These are phyloP conservation scores for Didymodactylos carnosus DNA, from an alignment of 2,888 invertebrate species.

Conservation along the genomic window DNA sequence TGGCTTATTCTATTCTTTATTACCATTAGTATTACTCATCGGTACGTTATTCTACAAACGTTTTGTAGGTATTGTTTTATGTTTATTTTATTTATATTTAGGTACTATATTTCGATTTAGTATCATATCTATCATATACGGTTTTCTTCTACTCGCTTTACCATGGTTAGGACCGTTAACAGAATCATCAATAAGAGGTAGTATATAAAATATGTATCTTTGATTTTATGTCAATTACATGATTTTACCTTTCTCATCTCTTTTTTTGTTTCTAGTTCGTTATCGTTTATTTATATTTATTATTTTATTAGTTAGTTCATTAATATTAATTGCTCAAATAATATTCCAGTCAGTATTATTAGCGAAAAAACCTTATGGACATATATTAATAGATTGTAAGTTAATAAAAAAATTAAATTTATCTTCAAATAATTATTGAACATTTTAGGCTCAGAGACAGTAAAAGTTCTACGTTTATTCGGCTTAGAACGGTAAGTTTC, in stretches of 20 bases:
- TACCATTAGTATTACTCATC: neutral
- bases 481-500: neutral
- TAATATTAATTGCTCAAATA: slow-evolving; percentile 22
- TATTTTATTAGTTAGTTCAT: slow-evolving; percentile 21
- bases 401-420: neutral
- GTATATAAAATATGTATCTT: neutral
- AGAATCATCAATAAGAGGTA: neutral
- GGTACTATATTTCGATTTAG: neutral
- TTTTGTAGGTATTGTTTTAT: neutral
- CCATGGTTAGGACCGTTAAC: neutral
- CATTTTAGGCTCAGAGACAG: neutral
- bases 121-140: neutral
- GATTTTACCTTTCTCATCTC: neutral
- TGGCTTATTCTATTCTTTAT: neutral
- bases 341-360: slow-evolving; percentile 15
- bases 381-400: slow-evolving; percentile 11
- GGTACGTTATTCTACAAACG: neutral
- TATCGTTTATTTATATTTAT: slow-evolving; percentile 22
- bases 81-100: neutral
- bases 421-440: neutral
- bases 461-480: neutral
- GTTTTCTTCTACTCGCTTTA: neutral
- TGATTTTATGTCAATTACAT: neutral
- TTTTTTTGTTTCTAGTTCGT: slow-evolving; percentile 18
- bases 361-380: slow-evolving; percentile 13